A percentile compares a stretch with the other conserved stretches of the same genome.
Evolutionary conservation across 2,888 invertebrate species (phyloP).

Genomic region (Spodoptera picta): DNA sequence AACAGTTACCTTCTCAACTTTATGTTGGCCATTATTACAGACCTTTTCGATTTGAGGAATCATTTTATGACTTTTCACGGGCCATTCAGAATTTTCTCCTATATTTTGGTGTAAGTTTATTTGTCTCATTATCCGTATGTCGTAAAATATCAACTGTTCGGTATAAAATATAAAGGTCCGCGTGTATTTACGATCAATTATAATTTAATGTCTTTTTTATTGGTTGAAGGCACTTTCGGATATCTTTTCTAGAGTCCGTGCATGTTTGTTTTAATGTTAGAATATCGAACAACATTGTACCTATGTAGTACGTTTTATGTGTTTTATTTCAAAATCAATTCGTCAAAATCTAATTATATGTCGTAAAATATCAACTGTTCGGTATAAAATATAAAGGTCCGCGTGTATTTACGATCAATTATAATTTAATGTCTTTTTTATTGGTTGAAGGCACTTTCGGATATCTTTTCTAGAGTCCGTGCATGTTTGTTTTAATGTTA

Average conservation of each 20-base stretch:
- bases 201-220: conserved; percentile 55
- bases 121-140: conserved; percentile 48
- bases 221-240: conserved; percentile 19
- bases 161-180: conserved; percentile 52
- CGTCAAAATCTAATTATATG: neutral
- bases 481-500: conserved; percentile 11
- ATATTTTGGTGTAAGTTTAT: conserved; percentile 40
- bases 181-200: conserved; percentile 54
- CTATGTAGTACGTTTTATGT: no score
- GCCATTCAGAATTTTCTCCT: conserved; percentile 30
- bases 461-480: conserved; percentile 18
- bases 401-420: conserved; percentile 52
- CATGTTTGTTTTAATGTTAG: conserved; percentile 11
- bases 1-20: conserved; percentile 60
- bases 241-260: conserved; percentile 18
- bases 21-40: conserved; percentile 59
- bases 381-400: conserved; percentile 52
- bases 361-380: conserved; percentile 54
- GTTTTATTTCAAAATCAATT: no score
- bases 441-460: conserved; percentile 20
- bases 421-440: conserved; percentile 56
- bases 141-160: conserved; percentile 54
- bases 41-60: conserved; percentile 59
- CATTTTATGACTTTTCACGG: conserved; percentile 51
- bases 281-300: neutral